A percentile compares a stretch with the other conserved stretches of the same genome.
Evolutionary conservation across 64 coral and sea anemone species (phyloP).

Genomic region (Anthopleura sola): DNA sequence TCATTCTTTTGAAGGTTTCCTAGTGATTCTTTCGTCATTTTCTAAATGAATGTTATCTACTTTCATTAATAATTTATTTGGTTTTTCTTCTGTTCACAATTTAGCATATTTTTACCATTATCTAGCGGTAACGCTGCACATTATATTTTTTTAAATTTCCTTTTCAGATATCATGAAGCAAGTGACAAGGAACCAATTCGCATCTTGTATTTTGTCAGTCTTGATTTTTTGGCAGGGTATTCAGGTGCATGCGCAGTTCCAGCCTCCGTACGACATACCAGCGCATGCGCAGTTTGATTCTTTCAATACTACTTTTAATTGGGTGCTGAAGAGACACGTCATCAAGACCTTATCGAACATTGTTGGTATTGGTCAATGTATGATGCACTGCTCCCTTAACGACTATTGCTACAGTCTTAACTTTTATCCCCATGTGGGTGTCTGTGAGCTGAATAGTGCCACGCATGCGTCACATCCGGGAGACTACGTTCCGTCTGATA

Average conservation of each 20-base stretch:
- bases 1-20: too few relatives aligned
- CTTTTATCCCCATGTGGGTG: not conserved
- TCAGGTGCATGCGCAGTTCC: not conserved
- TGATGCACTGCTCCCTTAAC: not conserved
- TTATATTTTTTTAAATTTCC: too few relatives aligned
- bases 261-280: not conserved
- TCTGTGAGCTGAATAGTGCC: slow-evolving; percentile 6
- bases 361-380: not conserved
- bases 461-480: not conserved
- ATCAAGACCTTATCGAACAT: not conserved
- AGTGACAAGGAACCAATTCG: too few relatives aligned
- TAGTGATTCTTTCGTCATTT: too few relatives aligned
- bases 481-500: not conserved
- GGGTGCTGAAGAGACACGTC: not conserved
- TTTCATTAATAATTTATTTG: too few relatives aligned
- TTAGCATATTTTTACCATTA: too few relatives aligned
- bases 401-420: slow-evolving; percentile 6
- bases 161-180: too few relatives aligned
- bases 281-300: not conserved
- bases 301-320: not conserved
- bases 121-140: too few relatives aligned
- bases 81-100: too few relatives aligned
- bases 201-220: too few relatives aligned
- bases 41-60: too few relatives aligned
- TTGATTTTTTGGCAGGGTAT: too few relatives aligned